These are phyloP conservation scores for Cephalopterus ornatus DNA, from an alignment of 2,113 vertebrate genomes.

Conservation along the genomic window DNA sequence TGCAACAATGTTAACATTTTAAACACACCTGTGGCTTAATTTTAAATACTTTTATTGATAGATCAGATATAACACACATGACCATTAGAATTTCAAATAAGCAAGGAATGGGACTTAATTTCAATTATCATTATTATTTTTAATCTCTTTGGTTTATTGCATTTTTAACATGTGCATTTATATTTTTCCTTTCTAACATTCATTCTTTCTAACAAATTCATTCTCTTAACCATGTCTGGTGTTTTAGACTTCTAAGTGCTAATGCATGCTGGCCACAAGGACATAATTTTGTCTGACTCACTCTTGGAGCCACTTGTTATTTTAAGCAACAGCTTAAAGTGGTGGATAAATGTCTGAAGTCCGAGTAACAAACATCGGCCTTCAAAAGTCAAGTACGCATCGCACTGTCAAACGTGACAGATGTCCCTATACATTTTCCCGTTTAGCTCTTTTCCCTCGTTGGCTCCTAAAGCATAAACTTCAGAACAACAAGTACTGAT, in stretches of 20 bases:
- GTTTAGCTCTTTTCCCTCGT: background rate
- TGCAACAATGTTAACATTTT: background rate
- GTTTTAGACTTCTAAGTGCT: background rate
- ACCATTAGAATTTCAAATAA: background rate
- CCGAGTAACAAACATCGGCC: background rate
- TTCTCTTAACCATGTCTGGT: background rate
- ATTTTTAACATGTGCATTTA: background rate
- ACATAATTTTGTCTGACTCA: background rate
- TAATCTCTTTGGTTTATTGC: background rate
- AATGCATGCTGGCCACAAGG: background rate
- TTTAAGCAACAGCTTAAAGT: constrained; percentile 11
- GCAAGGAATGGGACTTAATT: background rate
- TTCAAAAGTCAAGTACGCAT: background rate
- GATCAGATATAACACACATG: background rate
- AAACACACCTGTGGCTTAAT: background rate
- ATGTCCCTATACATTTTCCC: background rate
- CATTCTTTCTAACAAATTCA: background rate
- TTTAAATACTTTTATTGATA: background rate
- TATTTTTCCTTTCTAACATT: background rate
- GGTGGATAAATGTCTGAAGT: background rate
- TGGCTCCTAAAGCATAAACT: background rate
- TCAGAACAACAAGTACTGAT: background rate
- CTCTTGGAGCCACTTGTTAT: background rate
- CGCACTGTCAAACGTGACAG: background rate
- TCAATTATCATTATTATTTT: background rate